These are phyloP conservation scores for Teleopsis dalmanni DNA, from an alignment of 1,140 invertebrate species.

Conservation along the genomic window DNA sequence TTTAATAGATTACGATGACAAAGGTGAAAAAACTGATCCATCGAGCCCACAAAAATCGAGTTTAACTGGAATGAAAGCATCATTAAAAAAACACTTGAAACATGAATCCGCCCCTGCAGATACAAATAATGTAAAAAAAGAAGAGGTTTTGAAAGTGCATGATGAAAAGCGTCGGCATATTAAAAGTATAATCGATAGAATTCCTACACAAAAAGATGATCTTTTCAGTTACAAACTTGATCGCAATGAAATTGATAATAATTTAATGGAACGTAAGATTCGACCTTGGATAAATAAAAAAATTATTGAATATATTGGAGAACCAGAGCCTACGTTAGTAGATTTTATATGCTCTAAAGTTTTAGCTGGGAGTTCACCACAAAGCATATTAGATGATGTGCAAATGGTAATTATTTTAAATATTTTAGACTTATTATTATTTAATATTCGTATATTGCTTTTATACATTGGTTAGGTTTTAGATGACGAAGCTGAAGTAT, in stretches of 20 bases:
- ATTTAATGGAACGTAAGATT: conserved; percentile 92
- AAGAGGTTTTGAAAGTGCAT: conserved; percentile 61
- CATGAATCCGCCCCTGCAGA: conserved; percentile 25
- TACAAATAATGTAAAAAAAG: conserved; percentile 55
- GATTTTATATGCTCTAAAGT: conserved; percentile 99
- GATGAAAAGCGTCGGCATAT: conserved; percentile 95
- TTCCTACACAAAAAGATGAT: conserved; percentile 94
- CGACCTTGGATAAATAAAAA: conserved; percentile 99
- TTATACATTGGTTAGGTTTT: conserved; percentile 87
- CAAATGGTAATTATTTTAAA: conserved; percentile 71
- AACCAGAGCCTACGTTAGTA: conserved; percentile 95
- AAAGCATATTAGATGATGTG: conserved; percentile 93
- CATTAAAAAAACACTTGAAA: conserved; percentile 32
- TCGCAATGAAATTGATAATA: conserved; percentile 66
- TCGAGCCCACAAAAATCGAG: background rate
- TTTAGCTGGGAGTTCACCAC: conserved; percentile 81
- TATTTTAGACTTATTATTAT: background rate
- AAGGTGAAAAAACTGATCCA: conserved; percentile 36
- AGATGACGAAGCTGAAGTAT: conserved; percentile 98
- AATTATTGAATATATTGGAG: conserved; percentile 98
- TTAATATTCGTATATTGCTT: background rate
- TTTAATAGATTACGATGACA: conserved; percentile 58
- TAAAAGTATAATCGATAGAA: conserved; percentile 95
- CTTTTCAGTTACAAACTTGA: conserved; percentile 91
- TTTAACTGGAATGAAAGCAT: conserved; percentile 38